Evolutionary conservation across 2,797 vertebrate species (phyloP), one percentile per base, ranked within the genome.

Genomic region (Harpagifer antarcticus): DNA sequence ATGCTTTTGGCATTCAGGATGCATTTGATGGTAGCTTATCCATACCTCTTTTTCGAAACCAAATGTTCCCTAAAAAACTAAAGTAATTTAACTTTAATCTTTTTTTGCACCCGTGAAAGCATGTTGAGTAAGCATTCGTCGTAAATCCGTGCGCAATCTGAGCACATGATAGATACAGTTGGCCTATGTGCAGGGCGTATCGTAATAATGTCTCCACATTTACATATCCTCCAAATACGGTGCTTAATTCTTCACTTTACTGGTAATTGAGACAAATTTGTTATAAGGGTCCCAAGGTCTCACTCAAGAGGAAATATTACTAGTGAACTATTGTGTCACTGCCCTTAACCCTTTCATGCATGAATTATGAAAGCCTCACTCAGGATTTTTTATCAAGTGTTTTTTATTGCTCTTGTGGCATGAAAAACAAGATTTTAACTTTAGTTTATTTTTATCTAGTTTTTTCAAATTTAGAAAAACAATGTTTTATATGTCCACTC

Each of bases 71-170:
- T 49, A 27, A 37, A 37, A 6, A 37, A 8, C 8, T 6, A 8
- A 37, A 37, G 2, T 37, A 9, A 37, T 37, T 37, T 37, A 37
- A 37, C 33, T 37, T 27, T 27, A 27, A 27, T 19, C 7, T 37
- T 5, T 5, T n/a, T 27, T 52, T 53, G 50, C 50, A 23, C 16
- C n/a, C 5, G 9, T 49, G 15, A 59, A 45, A 11, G 15, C 33
- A 27, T 49, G 14, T 17, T n/a, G 6, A 14, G 15, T 53, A 23
- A 43, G 0, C 5, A 7, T 11, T n/a, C 9, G 11, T 19, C 13
- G 7, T 13, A 14, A 68, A 49, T 23, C 45, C 66, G 74, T 69
- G 66, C 11, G 74, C 74, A 70, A 48, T 47, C 17, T 12, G 11
- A 52, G 27, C 5, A 7, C n/a, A 14, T 60, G 27, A 23, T 8